Percentiles rank a stretch among this genome's conserved stretches.
phyloP scores from a whole-genome alignment of 2,113 vertebrate genomes.

The Sander lucioperca region DNA sequence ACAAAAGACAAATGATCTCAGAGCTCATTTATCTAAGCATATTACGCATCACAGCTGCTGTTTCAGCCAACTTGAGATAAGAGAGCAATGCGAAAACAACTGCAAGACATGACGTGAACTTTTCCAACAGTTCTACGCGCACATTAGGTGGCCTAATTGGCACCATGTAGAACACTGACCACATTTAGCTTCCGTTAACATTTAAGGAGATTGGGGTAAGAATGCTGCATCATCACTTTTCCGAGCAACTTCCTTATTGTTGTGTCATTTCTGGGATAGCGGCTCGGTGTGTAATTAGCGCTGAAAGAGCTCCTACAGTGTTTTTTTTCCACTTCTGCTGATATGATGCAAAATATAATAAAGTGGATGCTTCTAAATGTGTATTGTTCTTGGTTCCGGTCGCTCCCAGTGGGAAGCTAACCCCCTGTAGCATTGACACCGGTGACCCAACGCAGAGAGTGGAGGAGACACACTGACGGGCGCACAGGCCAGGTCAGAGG shows the following conservation, averaged over 20 bases:
- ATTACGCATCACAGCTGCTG: constrained; percentile 26
- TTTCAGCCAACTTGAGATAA: constrained; percentile 55
- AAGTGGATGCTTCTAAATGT: constrained; percentile 21
- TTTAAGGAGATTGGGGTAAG: constrained; percentile 44
- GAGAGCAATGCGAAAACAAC: constrained; percentile 1
- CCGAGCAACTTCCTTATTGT: constrained; percentile 52
- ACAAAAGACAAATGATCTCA: constrained; percentile 53
- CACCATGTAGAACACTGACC: constrained; percentile 44
- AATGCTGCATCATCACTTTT: constrained; percentile 72
- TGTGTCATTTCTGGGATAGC: constrained; percentile 51
- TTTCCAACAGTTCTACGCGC: constrained; percentile 11
- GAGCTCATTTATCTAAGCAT: constrained; percentile 2
- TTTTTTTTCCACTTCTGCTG: constrained; percentile 57
- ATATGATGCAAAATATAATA: constrained; percentile 60
- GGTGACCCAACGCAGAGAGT: not conserved
- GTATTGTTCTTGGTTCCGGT: not conserved
- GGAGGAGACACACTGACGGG: constrained; percentile 1
- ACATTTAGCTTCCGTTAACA: constrained; percentile 65
- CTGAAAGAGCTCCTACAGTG: constrained; percentile 43
- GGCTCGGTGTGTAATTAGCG: constrained; percentile 63
- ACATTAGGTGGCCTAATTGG: constrained; percentile 56
- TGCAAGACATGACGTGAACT: constrained; percentile 49
- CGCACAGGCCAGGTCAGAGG: constrained; percentile 30
- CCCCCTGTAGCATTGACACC: constrained; percentile 24
- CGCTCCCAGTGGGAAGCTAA: constrained; percentile 21